Evolutionary conservation across 35 echinoderm and acorn worm genomes (phyloP), one percentile per base, ranked within the genome.

Genomic region (Lytechinus variegatus): DNA sequence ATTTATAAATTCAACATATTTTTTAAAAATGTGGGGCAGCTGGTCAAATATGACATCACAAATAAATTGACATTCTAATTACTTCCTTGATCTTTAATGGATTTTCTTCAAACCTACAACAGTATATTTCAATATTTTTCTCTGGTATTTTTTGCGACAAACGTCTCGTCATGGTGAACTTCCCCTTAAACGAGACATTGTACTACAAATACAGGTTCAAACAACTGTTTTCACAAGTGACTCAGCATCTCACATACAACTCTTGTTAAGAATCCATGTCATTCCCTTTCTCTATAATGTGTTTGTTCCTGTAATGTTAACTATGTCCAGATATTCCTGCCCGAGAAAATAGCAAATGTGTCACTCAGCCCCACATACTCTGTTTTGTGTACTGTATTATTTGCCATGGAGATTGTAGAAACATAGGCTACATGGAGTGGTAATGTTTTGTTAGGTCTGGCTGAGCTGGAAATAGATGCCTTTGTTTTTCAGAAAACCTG

Each of bases 301-400:
- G 66, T 79, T 79, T 79, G 66, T 79, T 79, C 66, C 66, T 79
- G 21, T 24, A 79, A n/a, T 79, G 66, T 79, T 79, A 79, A 79
- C 66, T 79, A 79, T 79, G 66, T 79, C 66, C 66, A 79, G 66
- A 79, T 79, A 79, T 79, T 79, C 66, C n/a, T 24, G 66, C 66
- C 61, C 3, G 66, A 19, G 66, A 79, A 79, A 79, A 79, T 79
- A 21, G 19, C 6, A 16, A 79, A 79, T 24, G 16, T 79, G 66
- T 79, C 66, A 79, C 16, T n/a, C 66, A 79, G 16, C 66, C 66
- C 14, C 16, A 79, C 66, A n/a, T 16, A 79, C 66, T 24, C 6
- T 79, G 66, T 79, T 79, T 79, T 79, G 66, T 7, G 14, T 79
- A 19, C 24, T 71, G 11, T 11, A 56, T 58, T 44, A 60, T 60